Percentiles rank a stretch among this genome's conserved stretches.
phyloP scores from a whole-genome alignment of 2,888 invertebrate genomes.

The Resseliella maxima region DNA sequence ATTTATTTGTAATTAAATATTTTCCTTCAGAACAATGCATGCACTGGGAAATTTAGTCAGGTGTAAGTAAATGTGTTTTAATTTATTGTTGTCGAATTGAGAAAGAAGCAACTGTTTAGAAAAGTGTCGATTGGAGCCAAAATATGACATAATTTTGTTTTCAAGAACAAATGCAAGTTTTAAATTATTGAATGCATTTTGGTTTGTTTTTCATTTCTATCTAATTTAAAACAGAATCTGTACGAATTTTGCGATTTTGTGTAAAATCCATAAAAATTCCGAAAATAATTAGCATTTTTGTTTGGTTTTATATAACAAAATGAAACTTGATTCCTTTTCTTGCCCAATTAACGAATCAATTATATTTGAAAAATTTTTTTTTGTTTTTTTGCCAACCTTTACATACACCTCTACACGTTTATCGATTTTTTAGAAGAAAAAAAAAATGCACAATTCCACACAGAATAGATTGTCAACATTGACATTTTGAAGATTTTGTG shows the following conservation, averaged over 20 bases:
- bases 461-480: no score
- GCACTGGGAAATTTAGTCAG: slow-evolving; percentile 88
- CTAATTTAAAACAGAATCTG: no score
- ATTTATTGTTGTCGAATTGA: background rate
- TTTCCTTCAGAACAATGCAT: slow-evolving; percentile 79
- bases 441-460: no score
- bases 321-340: slow-evolving; percentile 26
- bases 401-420: no score
- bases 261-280: no score
- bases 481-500: no score
- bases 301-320: no score
- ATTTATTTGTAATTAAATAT: slow-evolving; percentile 55
- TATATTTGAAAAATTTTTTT: slow-evolving; percentile 56
- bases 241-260: no score
- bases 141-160: no score
- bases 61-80: slow-evolving; percentile 78
- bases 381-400: slow-evolving; percentile 30
- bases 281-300: no score
- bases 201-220: no score
- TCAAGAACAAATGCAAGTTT: background rate
- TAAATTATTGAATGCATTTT: background rate
- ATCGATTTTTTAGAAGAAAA: no score
- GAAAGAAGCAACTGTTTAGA: background rate
- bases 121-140: background rate
- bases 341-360: slow-evolving; percentile 36